Evolutionary conservation across 2,113 vertebrate species (phyloP), one percentile per base, ranked within the genome.

Genomic region (Abramis brama): DNA sequence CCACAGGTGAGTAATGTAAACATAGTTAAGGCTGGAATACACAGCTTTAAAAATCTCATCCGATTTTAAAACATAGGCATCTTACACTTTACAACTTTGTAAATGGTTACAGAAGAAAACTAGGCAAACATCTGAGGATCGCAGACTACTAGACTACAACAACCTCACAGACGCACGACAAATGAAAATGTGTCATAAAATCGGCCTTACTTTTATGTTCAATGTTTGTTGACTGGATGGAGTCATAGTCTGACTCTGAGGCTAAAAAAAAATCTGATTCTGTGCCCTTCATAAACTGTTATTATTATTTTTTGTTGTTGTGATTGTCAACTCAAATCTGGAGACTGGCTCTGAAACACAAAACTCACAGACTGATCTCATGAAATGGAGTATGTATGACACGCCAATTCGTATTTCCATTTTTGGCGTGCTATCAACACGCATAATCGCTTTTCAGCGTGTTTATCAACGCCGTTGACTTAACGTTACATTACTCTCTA

Each of bases 1-100:
- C 97, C 98, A 79, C 97, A 96, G 97, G 98, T 99, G 94, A 95
- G 55, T 6, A 30, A 47, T 4, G 64, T 13, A 45, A 30, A 27
- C 5, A 0, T 13, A 21, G 47, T 27, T 19, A 30, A 23, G 21
- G n/a, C 50, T 27, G 33, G 9, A 71, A 71, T 43, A 71, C 33
- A 23, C 33, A 2, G 36, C 4, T 71, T 39, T 39, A 23, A 39
- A 71, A 12, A 11, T 71, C 36, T n/a, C 3, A 13, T 15, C 62
- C 5, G 12, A 30, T 64, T 64, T 64, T 6, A 7, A 73, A n/a
- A 3, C 0, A 11, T 6, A 43, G 21, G 4, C 21, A 12, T 39
- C 66, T 21, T 36, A 21, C 30, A 36, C 8, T 70, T 39, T 8
- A 3, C 3, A 4, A 33, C 55, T 21, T 57, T 57, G 19, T 15